These are phyloP conservation scores for Lacerta bilineata DNA, from an alignment of 2,797 vertebrate genomes.

Conservation along the genomic window DNA sequence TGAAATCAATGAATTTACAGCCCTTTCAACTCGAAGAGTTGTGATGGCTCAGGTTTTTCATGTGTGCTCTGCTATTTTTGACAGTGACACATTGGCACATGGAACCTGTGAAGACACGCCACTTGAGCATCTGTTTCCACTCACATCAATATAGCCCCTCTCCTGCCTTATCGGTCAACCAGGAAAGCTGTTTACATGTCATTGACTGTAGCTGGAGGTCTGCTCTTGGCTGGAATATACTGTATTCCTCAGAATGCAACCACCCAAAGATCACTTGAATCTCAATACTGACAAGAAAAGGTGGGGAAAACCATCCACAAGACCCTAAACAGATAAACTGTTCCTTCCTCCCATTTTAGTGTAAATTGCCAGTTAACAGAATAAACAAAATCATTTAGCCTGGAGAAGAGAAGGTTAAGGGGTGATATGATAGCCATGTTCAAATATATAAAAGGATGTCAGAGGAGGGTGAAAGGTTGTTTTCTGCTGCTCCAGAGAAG, in stretches of 20 bases:
- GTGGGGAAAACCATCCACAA: too few species aligned
- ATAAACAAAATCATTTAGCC: too few species aligned
- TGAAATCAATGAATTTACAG: slow-evolving; percentile 24
- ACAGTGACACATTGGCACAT: slow-evolving; percentile 21
- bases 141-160: slow-evolving; percentile 40
- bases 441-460: too few species aligned
- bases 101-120: slow-evolving; percentile 25
- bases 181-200: slow-evolving; percentile 57
- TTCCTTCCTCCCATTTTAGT: too few species aligned
- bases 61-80: slow-evolving; percentile 19
- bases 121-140: slow-evolving; percentile 38
- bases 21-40: not conserved
- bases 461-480: too few species aligned
- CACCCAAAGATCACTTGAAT: slow-evolving; percentile 36
- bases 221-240: slow-evolving; percentile 27
- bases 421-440: too few species aligned
- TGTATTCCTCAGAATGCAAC: slow-evolving; percentile 18
- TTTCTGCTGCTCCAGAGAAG: too few species aligned
- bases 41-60: not conserved
- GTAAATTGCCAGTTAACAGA: too few species aligned
- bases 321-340: too few species aligned
- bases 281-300: not conserved
- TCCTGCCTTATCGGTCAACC: slow-evolving; percentile 41
- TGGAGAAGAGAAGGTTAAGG: too few species aligned
- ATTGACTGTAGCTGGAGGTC: slow-evolving; percentile 51